These are phyloP conservation scores for Trichacis sp. DNA, from an alignment of 2,888 invertebrate genomes.

Conservation along the genomic window DNA sequence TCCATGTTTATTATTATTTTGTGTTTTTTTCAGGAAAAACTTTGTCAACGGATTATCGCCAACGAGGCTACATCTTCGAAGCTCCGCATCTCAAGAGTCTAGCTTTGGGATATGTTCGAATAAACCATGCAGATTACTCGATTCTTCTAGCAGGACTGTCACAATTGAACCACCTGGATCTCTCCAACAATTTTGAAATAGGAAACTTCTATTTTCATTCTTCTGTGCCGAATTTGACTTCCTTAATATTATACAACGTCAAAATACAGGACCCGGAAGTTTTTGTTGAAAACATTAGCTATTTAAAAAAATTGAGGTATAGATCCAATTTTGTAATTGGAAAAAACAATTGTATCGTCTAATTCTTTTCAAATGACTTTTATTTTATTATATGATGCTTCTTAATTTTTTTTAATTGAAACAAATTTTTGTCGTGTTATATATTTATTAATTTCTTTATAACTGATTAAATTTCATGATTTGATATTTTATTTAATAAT, in stretches of 20 bases:
- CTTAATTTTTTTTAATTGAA: too few relatives aligned
- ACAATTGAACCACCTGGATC: constrained; percentile 78
- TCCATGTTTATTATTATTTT: too few relatives aligned
- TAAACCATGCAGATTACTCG: constrained; percentile 71
- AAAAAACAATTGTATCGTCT: too few relatives aligned
- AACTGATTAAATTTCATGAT: too few relatives aligned
- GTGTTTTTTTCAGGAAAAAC: constrained; percentile 9
- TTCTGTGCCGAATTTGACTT: constrained; percentile 77
- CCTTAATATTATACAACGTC: constrained; percentile 86
- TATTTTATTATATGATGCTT: too few relatives aligned
- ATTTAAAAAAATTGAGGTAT: constrained; percentile 70
- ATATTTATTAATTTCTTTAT: too few relatives aligned
- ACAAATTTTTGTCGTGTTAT: too few relatives aligned
- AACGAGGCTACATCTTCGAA: constrained; percentile 71
- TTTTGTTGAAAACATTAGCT: constrained; percentile 64
- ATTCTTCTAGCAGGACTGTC: constrained; percentile 74
- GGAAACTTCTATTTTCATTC: constrained; percentile 78
- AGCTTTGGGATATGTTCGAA: constrained; percentile 72
- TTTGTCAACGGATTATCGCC: constrained; percentile 59
- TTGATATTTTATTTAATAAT: too few relatives aligned
- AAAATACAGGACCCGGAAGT: constrained; percentile 56
- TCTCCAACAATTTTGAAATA: constrained; percentile 77
- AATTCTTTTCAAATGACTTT: too few relatives aligned
- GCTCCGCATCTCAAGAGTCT: constrained; percentile 75
- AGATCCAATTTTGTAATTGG: too few relatives aligned